Base-by-base conservation (phyloP, 1,140 invertebrate species). In the Bombus breviceps region DNA sequence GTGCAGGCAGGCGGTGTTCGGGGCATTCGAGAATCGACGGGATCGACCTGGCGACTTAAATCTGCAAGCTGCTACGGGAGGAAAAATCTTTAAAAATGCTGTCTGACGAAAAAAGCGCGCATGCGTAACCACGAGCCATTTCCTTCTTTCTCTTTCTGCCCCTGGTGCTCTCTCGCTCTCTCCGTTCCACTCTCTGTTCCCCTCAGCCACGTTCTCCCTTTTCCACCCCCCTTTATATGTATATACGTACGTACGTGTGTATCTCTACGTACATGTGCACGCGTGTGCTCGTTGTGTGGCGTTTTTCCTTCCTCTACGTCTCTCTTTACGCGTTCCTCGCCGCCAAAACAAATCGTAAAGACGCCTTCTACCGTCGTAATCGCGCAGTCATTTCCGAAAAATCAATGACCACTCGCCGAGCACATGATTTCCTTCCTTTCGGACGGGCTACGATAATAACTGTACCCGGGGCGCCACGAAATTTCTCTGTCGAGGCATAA, bases 61-160 rank as follows among this genome's bases (percentile, higher is more conserved):
- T 90, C 89, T 85, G 85, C 82, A 91, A 89, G 87, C 88, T 81
- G 84, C 81, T 83, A 84, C 85, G 91, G 91, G 88, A 89, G 92
- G 92, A 92, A 93, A 93, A 93, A 93, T 93, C 92, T 93, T 93
- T 93, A 93, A 93, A 93, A 93, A 93, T 93, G 92, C 91, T 88
- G 89, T 92, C 89, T 88, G 92, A 93, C 89, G 92, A 93, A 93
- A 93, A 90, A 92, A 91, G 88, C 91, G 90, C 91, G 92, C 92
- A 89, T 90, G 89, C 91, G 88, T 88, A 81, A 87, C 85, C 88
- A 88, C 83, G 85, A 86, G 90, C 87, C 86, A 87, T 88, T 78
- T 76, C 75, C 57, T 83, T 59, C 86, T 86, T 73, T 83, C 66
- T 81, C 86, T 73, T 39, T 71, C 68, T 34, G 83, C 47, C 13